Percentiles rank a stretch among this genome's conserved stretches.
Conservation (phyloP, 2,113 vertebrate genomes). For the Gavia stellata region DNA sequence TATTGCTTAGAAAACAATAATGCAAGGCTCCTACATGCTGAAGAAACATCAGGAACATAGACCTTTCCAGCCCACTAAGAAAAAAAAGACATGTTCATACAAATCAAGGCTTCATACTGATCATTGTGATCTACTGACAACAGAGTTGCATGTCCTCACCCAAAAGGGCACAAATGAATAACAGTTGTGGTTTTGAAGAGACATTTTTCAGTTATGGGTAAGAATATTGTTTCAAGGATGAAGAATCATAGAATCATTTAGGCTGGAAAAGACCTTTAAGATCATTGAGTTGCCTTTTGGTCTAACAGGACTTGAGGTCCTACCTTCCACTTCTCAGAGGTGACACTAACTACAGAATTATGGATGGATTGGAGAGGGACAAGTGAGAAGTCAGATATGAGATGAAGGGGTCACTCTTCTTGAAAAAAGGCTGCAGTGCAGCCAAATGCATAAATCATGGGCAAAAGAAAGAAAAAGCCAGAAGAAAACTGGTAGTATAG, state of each 20-base stretch:
- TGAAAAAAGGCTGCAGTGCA: not conserved
- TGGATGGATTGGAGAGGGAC: not conserved
- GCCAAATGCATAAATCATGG: not conserved
- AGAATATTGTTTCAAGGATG: not conserved
- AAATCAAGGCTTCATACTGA: not conserved
- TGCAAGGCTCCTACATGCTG: not conserved
- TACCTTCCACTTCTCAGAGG: not conserved
- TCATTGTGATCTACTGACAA: not conserved
- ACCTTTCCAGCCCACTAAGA: not conserved
- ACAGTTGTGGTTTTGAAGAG: not conserved
- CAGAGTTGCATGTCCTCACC: not conserved
- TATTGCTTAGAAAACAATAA: not conserved
- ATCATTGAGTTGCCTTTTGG: not conserved
- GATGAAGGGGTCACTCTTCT: not conserved
- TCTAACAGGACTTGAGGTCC: not conserved
- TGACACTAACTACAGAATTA: not conserved
- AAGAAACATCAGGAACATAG: not conserved
- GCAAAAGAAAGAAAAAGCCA: not conserved
- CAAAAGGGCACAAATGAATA: not conserved
- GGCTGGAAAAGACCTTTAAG: not conserved
- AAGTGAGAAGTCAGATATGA: not conserved
- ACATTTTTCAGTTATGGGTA: not conserved
- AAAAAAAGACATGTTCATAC: fast-evolving
- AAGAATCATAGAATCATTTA: not conserved
- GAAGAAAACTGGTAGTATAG: not conserved